These are phyloP conservation scores for Neosilurus hyrtlii DNA, from an alignment of 2,797 vertebrate species.

Conservation along the genomic window DNA sequence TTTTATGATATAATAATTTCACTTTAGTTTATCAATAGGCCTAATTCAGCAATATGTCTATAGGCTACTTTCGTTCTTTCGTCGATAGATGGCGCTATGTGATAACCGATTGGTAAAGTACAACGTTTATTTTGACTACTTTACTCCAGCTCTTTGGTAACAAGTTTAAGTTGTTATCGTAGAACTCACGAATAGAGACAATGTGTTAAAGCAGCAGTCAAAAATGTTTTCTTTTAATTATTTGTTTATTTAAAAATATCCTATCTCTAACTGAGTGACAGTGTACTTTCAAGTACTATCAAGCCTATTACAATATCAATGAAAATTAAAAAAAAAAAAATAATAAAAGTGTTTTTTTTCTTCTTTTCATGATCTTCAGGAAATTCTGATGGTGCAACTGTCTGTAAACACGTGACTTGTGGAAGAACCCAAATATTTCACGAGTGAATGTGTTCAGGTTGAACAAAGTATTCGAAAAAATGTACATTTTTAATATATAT, in stretches of 20 bases:
- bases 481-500: not conserved
- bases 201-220: not conserved
- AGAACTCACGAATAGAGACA: not conserved
- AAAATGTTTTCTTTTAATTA: not conserved
- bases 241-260: not conserved
- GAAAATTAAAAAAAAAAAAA: not conserved
- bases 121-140: not conserved
- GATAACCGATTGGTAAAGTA: not conserved
- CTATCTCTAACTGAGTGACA: not conserved
- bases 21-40: not conserved
- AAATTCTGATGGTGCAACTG: not conserved
- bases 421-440: not conserved
- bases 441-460: not conserved
- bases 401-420: not conserved
- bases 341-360: not conserved
- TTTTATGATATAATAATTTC: too few relatives aligned
- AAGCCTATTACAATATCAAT: not conserved
- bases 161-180: not conserved
- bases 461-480: not conserved
- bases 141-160: not conserved
- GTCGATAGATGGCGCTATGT: constrained; percentile 34
- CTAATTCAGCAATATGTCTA: not conserved
- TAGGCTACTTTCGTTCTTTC: not conserved
- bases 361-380: not conserved
- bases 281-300: not conserved